A percentile compares a stretch with the other conserved stretches of the same genome.
These are phyloP conservation scores for Peromyscus eremicus DNA, from an alignment of 2,797 vertebrate species.

Conservation along the genomic window DNA sequence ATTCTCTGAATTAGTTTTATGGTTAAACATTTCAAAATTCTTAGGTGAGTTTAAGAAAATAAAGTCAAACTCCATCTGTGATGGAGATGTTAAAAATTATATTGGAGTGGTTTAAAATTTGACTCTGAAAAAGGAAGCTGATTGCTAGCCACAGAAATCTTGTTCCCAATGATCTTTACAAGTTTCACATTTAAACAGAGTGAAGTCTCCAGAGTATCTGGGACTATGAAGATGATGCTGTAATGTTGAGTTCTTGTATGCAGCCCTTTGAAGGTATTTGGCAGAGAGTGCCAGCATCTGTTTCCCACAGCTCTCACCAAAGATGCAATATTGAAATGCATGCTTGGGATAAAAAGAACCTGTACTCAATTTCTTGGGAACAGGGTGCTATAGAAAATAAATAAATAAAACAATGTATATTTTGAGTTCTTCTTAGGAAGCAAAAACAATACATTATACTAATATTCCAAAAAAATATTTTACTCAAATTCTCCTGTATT, in stretches of 20 bases:
- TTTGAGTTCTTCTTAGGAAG: background rate
- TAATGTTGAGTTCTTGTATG: slow-evolving; percentile 69
- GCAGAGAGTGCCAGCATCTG: slow-evolving; percentile 79
- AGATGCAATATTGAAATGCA: slow-evolving; percentile 70
- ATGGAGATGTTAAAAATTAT: slow-evolving; percentile 39
- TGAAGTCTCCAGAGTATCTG: slow-evolving; percentile 83
- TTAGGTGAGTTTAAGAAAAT: slow-evolving; percentile 56
- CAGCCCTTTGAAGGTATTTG: slow-evolving; percentile 79
- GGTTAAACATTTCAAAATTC: slow-evolving; percentile 52
- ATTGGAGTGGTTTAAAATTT: slow-evolving; percentile 17
- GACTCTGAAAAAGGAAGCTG: slow-evolving; percentile 70
- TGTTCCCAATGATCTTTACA: slow-evolving; percentile 76
- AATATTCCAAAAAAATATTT: background rate
- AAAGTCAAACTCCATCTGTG: slow-evolving; percentile 6
- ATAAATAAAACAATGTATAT: background rate
- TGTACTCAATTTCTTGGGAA: slow-evolving; percentile 45
- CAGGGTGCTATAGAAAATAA: background rate
- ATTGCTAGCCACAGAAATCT: slow-evolving; percentile 76
- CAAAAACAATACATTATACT: background rate
- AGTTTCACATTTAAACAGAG: slow-evolving; percentile 85
- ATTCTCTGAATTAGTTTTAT: slow-evolving; percentile 26
- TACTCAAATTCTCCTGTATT: background rate
- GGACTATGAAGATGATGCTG: slow-evolving; percentile 80
- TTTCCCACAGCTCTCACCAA: slow-evolving; percentile 15
- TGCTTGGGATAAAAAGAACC: slow-evolving; percentile 47